Evolutionary conservation across 2,888 invertebrate species (phyloP).

Genomic region (Allacma fusca): DNA sequence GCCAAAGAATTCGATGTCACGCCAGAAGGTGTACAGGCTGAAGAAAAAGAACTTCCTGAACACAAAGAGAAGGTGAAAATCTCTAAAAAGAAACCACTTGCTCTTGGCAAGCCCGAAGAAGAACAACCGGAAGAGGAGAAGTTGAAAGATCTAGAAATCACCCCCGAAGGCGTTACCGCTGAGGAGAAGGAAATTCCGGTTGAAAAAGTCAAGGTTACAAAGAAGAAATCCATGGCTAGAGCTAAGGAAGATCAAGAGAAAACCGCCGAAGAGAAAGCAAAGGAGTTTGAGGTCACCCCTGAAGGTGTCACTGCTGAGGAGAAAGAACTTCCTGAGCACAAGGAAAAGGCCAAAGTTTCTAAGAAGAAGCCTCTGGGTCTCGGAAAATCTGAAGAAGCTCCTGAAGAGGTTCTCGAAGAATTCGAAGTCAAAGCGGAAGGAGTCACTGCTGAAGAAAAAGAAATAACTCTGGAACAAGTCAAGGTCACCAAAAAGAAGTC

Average conservation of each 20-base stretch:
- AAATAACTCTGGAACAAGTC: constrained; percentile 34
- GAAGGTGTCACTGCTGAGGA: constrained; percentile 35
- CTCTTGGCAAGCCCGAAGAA: constrained; percentile 30
- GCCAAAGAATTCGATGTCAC: background rate
- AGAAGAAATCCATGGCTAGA: constrained; percentile 30
- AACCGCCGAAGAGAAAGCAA: background rate
- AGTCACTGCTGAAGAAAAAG: constrained; percentile 31
- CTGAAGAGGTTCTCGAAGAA: constrained; percentile 43
- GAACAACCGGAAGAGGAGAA: constrained; percentile 48
- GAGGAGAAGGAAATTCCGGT: constrained; percentile 36
- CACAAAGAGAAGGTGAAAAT: constrained; percentile 38
- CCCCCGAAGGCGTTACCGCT: constrained; percentile 35
- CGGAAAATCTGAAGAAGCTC: constrained; percentile 30
- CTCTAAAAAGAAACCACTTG: constrained; percentile 39
- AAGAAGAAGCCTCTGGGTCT: constrained; percentile 31
- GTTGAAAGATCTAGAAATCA: constrained; percentile 21
- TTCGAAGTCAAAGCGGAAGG: constrained; percentile 4
- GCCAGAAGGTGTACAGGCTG: constrained; percentile 70
- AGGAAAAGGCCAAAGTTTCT: constrained; percentile 42
- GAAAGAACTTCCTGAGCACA: constrained; percentile 26
- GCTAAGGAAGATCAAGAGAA: constrained; percentile 33
- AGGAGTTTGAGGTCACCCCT: constrained; percentile 23
- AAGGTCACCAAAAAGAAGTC: constrained; percentile 33
- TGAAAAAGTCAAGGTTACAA: constrained; percentile 17
- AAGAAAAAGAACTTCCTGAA: constrained; percentile 46